Conservation (phyloP, 1,140 invertebrate species). For the Heliconius himera region DNA sequence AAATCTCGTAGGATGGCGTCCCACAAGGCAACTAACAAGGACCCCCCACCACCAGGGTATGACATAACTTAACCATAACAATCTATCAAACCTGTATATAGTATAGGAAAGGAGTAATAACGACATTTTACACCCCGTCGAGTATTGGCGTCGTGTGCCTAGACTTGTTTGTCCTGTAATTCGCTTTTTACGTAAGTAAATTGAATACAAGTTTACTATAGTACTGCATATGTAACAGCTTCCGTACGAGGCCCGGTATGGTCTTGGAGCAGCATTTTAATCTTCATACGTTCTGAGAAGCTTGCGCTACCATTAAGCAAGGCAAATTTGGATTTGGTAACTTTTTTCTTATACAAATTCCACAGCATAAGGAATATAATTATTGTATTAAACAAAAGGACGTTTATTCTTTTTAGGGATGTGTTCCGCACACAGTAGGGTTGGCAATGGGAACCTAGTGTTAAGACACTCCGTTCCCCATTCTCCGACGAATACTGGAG, state of each 20-base stretch:
- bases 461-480: no score
- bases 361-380: constrained; percentile 14
- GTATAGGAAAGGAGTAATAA: constrained; percentile 47
- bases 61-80: constrained; percentile 75
- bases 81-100: constrained; percentile 64
- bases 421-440: no score
- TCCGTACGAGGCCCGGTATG: constrained; percentile 58
- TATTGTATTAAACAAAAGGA: constrained; percentile 21
- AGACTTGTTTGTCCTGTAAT: constrained; percentile 62
- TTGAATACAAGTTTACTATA: constrained; percentile 59
- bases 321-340: constrained; percentile 26
- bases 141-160: constrained; percentile 67
- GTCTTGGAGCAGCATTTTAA: constrained; percentile 42
- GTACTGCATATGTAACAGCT: constrained; percentile 61
- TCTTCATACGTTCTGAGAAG: constrained; percentile 30
- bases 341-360: constrained; percentile 19
- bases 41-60: constrained; percentile 55
- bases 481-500: no score
- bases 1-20: constrained; percentile 56
- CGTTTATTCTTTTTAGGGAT: no score
- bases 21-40: constrained; percentile 58
- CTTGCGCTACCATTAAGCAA: constrained; percentile 45
- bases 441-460: no score
- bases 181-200: constrained; percentile 60
- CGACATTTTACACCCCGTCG: constrained; percentile 59